phyloP scores from a whole-genome alignment of 2,888 invertebrate genomes.

The Sesamia inferens region DNA sequence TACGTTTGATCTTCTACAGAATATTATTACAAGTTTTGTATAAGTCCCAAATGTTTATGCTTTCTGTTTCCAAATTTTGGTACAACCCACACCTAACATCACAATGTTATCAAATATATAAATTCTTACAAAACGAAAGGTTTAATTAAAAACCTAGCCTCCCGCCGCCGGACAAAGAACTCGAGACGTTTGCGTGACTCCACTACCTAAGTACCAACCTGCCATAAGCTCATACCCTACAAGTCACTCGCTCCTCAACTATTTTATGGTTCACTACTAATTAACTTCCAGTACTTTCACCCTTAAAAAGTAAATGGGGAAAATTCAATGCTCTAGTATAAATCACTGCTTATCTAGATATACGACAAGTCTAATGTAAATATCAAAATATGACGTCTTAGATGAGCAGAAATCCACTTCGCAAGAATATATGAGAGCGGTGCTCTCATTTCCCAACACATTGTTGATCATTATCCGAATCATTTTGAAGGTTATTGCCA shows the following conservation, averaged over 20 bases:
- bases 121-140: conserved; percentile 33
- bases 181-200: conserved; percentile 52
- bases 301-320: not conserved
- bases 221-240: conserved; percentile 5
- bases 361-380: not conserved
- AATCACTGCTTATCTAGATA: not conserved
- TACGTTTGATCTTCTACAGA: not conserved
- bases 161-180: conserved; percentile 32
- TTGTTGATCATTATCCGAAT: too few species aligned
- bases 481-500: too few species aligned
- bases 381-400: not conserved
- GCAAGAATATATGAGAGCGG: not conserved
- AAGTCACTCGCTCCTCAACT: conserved; percentile 48
- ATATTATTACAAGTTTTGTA: too few species aligned
- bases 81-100: conserved; percentile 1
- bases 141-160: conserved; percentile 49
- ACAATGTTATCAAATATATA: conserved; percentile 36
- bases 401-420: not conserved
- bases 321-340: not conserved
- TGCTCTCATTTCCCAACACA: too few species aligned
- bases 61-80: conserved; percentile 18
- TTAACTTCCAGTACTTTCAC: conserved; percentile 23
- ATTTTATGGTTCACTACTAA: conserved; percentile 34
- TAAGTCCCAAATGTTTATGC: not conserved
- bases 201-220: conserved; percentile 10